phyloP scores from a whole-genome alignment of 2,113 vertebrate species.

The Glaucomys volans region DNA sequence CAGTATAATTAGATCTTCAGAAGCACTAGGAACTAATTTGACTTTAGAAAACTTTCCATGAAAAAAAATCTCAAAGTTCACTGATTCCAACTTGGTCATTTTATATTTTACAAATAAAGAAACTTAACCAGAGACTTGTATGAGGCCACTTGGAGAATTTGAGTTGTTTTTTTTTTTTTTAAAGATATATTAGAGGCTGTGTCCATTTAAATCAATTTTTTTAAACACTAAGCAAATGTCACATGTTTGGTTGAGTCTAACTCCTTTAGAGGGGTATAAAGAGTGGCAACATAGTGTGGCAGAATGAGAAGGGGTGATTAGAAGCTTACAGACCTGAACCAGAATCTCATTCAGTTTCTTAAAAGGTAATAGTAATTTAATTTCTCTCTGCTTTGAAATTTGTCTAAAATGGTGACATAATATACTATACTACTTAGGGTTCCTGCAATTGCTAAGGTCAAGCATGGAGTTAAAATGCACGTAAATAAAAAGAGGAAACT shows the following conservation, averaged over 20 bases:
- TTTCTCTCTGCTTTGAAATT: not conserved
- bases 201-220: not conserved
- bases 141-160: not conserved
- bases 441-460: not conserved
- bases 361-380: conserved; percentile 15
- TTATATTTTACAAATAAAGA: not conserved
- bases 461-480: conserved; percentile 12
- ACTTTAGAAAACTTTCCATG: conserved; percentile 57
- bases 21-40: conserved; percentile 47
- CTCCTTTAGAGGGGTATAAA: not conserved
- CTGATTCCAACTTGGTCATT: not conserved
- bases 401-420: conserved; percentile 7
- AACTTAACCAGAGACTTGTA: not conserved
- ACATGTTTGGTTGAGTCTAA: not conserved
- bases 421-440: not conserved
- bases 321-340: conserved; percentile 26
- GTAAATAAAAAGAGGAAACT: not conserved
- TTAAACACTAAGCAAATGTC: not conserved
- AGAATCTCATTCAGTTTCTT: conserved; percentile 34
- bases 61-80: not conserved
- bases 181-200: not conserved
- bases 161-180: not conserved
- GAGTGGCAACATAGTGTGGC: not conserved
- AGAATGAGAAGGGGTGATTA: not conserved
- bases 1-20: conserved; percentile 58